Base-by-base conservation (phyloP, 2,113 vertebrate species). In the Orientallactaga bullata region DNA sequence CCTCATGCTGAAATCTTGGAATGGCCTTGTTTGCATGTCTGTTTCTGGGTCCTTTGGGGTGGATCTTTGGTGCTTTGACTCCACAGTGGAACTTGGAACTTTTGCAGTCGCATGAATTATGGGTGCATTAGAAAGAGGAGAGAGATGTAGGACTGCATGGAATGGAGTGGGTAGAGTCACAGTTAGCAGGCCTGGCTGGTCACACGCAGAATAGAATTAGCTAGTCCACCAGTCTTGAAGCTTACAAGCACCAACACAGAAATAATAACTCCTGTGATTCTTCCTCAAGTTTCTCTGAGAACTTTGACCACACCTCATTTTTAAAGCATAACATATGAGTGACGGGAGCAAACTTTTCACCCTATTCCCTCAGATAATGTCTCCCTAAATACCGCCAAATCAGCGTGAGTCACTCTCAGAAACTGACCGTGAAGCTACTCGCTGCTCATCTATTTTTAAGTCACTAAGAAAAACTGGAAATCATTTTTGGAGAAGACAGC, bases 381-480 rank as follows among this genome's bases (percentile, higher is more conserved):
- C 42, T 85, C 84, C 17, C 61, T 58, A 23, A 87, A 76, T n/a
- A 55, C 80, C 10, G 58, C 42, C 72, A 73, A n/a, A 1, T 37
- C 23, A 0, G 10, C 0, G 10, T 89, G 92, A 84, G 32, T 93
- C 96, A 7, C 35, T 23, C 85, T 81, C 58, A 15, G 78, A 55
- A 76, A 32, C 60, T 18, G 32, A 55, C 63, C 32, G 11, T 12
- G 3, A 66, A 91, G 51, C 68, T 81, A 47, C 28, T 24, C 30
- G 78, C 37, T 72, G 28, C 0, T 1, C 10, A 42, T 91, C 66
- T 85, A 4, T 82, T 88, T 88, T 69, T 80, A 77, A 91, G 42
- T 58, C 68, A 74, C 63, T 76, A 20, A 24, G 82, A 85, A 87
- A 77, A 90, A 73, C n/a, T 69, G 82, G 82, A 93, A 92, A 85